Base-by-base conservation (phyloP, 1,140 invertebrate species). In the Drosophila jambulina region DNA sequence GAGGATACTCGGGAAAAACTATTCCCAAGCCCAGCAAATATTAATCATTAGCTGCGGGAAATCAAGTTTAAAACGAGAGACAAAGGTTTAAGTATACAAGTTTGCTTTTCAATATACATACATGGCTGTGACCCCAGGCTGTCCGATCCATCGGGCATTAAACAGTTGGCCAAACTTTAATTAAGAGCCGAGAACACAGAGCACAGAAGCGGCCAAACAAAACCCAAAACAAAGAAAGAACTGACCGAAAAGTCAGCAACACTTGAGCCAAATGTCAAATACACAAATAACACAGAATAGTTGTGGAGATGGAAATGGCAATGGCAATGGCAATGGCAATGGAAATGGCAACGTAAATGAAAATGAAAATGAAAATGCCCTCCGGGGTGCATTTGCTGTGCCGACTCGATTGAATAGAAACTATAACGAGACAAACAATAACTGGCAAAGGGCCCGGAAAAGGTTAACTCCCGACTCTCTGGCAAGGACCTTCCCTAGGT, bases 261-360 rank as follows among this genome's bases (percentile, higher is more conserved):
- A 88, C 85, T 88, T 88, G 80, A 90, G 85, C 80, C 87, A 88
- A 88, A 88, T 88, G 85, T 88, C 85, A 88, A 88, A 88, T 90
- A 88, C 85, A 88, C 85, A 88, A 88, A 82, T 85, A 82, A 62
- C 82, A 68, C 36, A 27, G 32, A 57, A 46, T 56, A 69, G 45
- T 48, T 48, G 12, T 56, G 49, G 23, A 17, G 19, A 23, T 19
- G 17, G 23, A 48, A 19, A 43, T 43, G 42, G 42, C 4, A 43
- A 36, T 36, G 34, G 34, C 1, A 34, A 34, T 12, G 32, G 32
- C 4, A 34, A 34, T 12, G 12, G 32, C 32, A 12, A 46, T 46
- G 43, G 23, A 17, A 48, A 48, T 48, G 49, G 15, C 7, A 48
- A 17, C 15, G 36, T 7, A 21, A 54, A 29, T 40, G 36, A 27